A percentile compares a stretch with the other conserved stretches of the same genome.
phyloP scores from a whole-genome alignment of 2,113 vertebrate genomes.

The Orcinus orca region DNA sequence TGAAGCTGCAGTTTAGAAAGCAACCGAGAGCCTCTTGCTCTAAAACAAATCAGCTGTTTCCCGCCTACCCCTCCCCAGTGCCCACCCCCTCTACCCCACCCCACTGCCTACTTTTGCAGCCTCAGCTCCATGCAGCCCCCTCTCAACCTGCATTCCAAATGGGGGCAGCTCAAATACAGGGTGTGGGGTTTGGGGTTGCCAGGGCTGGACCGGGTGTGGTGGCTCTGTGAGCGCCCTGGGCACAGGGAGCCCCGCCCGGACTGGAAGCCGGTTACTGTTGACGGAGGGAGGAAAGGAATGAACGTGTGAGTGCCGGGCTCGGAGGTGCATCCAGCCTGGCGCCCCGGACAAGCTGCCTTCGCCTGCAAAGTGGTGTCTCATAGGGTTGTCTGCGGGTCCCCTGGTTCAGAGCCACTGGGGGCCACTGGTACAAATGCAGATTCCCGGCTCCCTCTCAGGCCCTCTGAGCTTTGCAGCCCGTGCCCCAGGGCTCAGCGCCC shows the following conservation, averaged over 20 bases:
- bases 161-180: neutral
- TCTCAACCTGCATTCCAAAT: neutral
- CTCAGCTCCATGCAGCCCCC: neutral
- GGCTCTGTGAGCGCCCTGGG: neutral
- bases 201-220: rapidly evolving
- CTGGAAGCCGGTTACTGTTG: no score
- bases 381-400: rapidly evolving
- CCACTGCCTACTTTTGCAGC: no score
- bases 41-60: neutral
- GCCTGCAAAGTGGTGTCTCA: neutral
- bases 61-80: rapidly evolving
- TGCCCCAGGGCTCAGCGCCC: neutral
- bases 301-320: rapidly evolving
- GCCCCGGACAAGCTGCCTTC: neutral
- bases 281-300: neutral
- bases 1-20: slow-evolving; percentile 14
- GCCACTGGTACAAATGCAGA: neutral
- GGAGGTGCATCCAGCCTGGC: rapidly evolving
- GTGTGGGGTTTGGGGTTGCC: neutral
- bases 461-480: neutral
- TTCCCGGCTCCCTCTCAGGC: neutral
- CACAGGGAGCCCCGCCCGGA: neutral
- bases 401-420: neutral
- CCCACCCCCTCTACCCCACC: neutral
- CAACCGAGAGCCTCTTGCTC: neutral